phyloP scores from a whole-genome alignment of 2,113 vertebrate genomes.

The Colossoma macropomum region DNA sequence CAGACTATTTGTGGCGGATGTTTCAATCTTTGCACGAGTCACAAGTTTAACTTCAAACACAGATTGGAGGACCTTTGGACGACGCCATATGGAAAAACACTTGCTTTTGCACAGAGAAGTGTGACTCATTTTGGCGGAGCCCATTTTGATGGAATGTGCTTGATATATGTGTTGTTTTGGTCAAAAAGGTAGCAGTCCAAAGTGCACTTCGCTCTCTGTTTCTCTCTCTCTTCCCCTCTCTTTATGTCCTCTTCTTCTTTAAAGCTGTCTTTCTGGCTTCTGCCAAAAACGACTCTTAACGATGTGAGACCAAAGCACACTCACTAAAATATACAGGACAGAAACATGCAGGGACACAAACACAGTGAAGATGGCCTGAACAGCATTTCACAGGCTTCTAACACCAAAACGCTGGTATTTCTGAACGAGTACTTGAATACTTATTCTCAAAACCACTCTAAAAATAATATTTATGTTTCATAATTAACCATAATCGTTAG shows the following conservation, averaged over 20 bases:
- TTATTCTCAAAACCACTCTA: too few relatives aligned
- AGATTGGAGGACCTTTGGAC: not conserved
- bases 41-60: not conserved
- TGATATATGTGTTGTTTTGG: too few relatives aligned
- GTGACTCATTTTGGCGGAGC: slow-evolving; percentile 12
- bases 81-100: not conserved
- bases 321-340: not conserved
- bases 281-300: not conserved
- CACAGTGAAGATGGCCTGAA: too few relatives aligned
- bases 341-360: not conserved
- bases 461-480: too few relatives aligned
- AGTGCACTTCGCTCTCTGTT: slow-evolving; percentile 6
- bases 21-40: not conserved
- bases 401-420: too few relatives aligned
- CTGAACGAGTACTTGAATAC: too few relatives aligned
- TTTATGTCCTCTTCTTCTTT: not conserved
- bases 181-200: too few relatives aligned
- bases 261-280: not conserved
- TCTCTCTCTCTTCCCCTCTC: not conserved
- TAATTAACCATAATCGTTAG: too few relatives aligned
- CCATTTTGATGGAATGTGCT: too few relatives aligned
- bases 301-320: not conserved
- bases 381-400: too few relatives aligned
- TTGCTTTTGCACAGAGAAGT: slow-evolving; percentile 1
- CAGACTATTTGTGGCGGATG: slow-evolving; percentile 48